Evolutionary conservation across 2,797 vertebrate genomes (phyloP), one percentile per base, ranked within the genome.

Genomic region (Esox lucius): DNA sequence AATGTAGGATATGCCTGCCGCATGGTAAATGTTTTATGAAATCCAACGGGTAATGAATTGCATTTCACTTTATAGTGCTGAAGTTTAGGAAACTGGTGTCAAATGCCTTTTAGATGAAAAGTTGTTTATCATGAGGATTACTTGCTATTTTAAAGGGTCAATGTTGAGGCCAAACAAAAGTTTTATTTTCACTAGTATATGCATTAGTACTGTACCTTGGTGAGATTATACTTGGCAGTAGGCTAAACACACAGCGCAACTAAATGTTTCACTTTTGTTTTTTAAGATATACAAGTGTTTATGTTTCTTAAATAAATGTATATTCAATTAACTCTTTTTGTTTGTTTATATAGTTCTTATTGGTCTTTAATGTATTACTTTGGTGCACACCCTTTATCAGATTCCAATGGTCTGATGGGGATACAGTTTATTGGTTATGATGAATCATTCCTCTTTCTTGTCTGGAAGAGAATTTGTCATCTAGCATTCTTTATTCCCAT

Each of bases 251-350:
- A 61, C 12, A 61, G 19, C 22, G 22, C 17, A 7, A 19, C n/a
- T 11, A 13, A 5, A 24, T 59, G 22, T 24, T 22, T 13, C 4
- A 24, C n/a, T 61, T 61, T 61, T 24, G n/a, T 13, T 61, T 24
- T 22, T 61, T 59, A 56, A 56, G 19, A 39, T 33, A n/a, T 39
- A 31, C 5, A 28, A 35, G 7, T 2, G 35, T 67, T 68, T 69
- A 28, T 51, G 48, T 17, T 31, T 70, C 24, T 51, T 70, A 26
- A 70, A 70, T 70, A 70, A 70, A 70, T 11, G 2, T 48, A 49
- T 19, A 33, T 17, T 15, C 56, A 61, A 19, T 16, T 6, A 64
- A 1, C 28, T 9, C 12, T 17, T n/a, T 64, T 12, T 64, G 3
- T 42, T n/a, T n/a, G 28, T 28, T 68, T 48, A 12, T 46, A 46